A percentile compares a stretch with the other conserved stretches of the same genome.
These are phyloP conservation scores for Mormyrus iriodes DNA, from an alignment of 2,113 vertebrate species.

Conservation along the genomic window DNA sequence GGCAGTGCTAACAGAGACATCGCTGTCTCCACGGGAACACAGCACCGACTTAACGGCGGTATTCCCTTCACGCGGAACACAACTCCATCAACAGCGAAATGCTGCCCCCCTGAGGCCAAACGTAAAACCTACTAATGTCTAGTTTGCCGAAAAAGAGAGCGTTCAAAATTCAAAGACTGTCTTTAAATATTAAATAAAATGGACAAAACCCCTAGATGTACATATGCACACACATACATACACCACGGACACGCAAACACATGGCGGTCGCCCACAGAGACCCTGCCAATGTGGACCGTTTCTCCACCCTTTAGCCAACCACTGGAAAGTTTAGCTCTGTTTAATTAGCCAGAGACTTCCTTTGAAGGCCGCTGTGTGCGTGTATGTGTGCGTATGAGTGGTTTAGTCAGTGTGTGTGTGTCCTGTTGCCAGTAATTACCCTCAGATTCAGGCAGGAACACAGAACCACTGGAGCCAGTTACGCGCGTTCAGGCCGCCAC, in stretches of 20 bases:
- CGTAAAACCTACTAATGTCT: not conserved
- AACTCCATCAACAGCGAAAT: not conserved
- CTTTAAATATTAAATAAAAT: not conserved
- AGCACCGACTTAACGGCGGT: not conserved
- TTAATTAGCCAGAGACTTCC: conserved; percentile 11
- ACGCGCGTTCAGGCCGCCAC: too few species aligned
- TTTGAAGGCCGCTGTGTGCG: conserved; percentile 10
- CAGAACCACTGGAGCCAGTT: not conserved
- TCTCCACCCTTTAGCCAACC: not conserved
- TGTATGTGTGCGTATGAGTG: conserved; percentile 12
- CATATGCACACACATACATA: not conserved
- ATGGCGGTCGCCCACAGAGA: not conserved
- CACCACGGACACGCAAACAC: not conserved
- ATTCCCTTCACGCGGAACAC: not conserved
- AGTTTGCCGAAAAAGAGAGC: not conserved
- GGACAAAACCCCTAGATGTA: conserved; percentile 29
- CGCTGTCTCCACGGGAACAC: not conserved
- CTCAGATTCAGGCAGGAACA: not conserved
- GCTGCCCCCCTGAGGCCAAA: conserved; percentile 6
- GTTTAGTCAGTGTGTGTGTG: conserved; percentile 16
- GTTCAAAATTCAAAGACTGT: not conserved
- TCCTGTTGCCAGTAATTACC: not conserved
- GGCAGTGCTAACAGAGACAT: not conserved
- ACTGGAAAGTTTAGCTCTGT: conserved; percentile 20
- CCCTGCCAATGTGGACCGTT: not conserved